Evolutionary conservation across 1,140 invertebrate species (phyloP), one percentile per base, ranked within the genome.

Genomic region (Halesus radiatus): DNA sequence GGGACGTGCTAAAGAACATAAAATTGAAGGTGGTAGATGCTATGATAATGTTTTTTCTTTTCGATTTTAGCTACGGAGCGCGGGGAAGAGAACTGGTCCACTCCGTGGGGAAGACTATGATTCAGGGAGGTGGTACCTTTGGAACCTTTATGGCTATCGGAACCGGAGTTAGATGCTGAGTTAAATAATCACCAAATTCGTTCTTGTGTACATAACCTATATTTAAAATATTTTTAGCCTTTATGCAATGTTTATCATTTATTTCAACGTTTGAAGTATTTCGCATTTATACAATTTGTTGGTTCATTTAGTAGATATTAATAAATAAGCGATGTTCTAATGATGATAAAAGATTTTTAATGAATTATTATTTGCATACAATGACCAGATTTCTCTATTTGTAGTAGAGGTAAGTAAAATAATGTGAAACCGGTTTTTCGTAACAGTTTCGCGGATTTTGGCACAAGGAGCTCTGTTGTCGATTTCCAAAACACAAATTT

Each of bases 131-230:
- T 74, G 97, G 97, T 72, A 98, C 97, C 58, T 99, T 99, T 90
- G 98, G 98, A 29, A 98, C 96, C 79, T 99, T 99, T 89, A 98
- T 99, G 96, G 95, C 95, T 52, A 96, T 96, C 84, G 95, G 95
- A 85, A 95, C 94, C 82, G 94, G 93, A 82, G 92, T 96, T 83
- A 90, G 95, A 85, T 96, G 95, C 89, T 96, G 90, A 86, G 8
- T 45, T 45, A 13, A 45, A 45, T 1, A 32, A 1, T 45, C 15
- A 74, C 66, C 66, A 70, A 50, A 70, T 45, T 70, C 5, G 16
- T 50, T 50, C 66, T 20, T 45, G 66, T 70, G 66, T 70, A 70
- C 66, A 70, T 70, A 70, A 22, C 64, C 66, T 70, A 70, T 50
- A 50, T 18, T 50, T 68, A 37, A 68, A 16, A 70, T 70, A 70